Evolutionary conservation across 2,113 vertebrate species (phyloP).

Genomic region (Limanda limanda): DNA sequence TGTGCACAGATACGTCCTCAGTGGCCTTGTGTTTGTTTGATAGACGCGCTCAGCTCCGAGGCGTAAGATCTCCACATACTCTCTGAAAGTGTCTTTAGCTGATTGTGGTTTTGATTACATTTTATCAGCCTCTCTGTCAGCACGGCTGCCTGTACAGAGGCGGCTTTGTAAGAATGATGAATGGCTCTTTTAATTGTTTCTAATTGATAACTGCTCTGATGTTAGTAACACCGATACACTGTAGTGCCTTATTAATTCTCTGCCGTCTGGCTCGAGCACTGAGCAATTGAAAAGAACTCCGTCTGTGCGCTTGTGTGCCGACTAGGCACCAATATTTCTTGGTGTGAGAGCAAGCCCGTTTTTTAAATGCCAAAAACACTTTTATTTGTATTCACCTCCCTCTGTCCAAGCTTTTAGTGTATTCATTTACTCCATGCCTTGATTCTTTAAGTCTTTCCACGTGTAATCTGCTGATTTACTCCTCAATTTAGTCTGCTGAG

Average conservation of each 20-base stretch:
- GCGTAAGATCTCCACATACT: slow-evolving; percentile 23
- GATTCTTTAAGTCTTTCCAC: slow-evolving; percentile 32
- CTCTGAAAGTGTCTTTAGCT: slow-evolving; percentile 8
- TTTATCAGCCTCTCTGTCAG: slow-evolving; percentile 47
- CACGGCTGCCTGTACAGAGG: slow-evolving; percentile 31
- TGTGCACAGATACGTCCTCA: not conserved
- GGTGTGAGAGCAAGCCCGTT: slow-evolving; percentile 38
- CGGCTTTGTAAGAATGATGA: slow-evolving; percentile 62
- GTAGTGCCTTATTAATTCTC: slow-evolving; percentile 72
- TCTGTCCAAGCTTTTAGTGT: slow-evolving; percentile 25
- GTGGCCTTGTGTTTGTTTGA: slow-evolving; percentile 44
- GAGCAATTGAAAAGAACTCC: slow-evolving; percentile 50
- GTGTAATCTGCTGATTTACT: slow-evolving; percentile 41
- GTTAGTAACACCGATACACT: slow-evolving; percentile 75
- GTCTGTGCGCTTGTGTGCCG: slow-evolving; percentile 60
- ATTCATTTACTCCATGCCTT: slow-evolving; percentile 22
- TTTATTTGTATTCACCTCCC: slow-evolving; percentile 48
- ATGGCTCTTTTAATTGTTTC: slow-evolving; percentile 77
- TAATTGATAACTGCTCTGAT: slow-evolving; percentile 75
- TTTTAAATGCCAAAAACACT: slow-evolving; percentile 39
- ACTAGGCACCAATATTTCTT: slow-evolving; percentile 45
- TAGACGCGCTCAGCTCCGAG: slow-evolving; percentile 9
- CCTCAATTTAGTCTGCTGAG: slow-evolving; percentile 30
- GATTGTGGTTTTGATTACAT: slow-evolving; percentile 57
- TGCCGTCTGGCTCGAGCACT: slow-evolving; percentile 61